Conservation (phyloP, 2,113 vertebrate genomes). For the Xenopus tropicalis region UCB_Xtro_10.0 CM004444.2:99428501-99429000, state of each 20-base stretch:
- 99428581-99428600: too few relatives aligned
- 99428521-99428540: too few relatives aligned
- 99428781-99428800: slow-evolving; percentile 55
- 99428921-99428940: slow-evolving; percentile 32
- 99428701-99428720: background rate
- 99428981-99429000: too few relatives aligned
- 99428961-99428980: too few relatives aligned
- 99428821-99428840: slow-evolving; percentile 67
- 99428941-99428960: background rate
- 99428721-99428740: slow-evolving; percentile 35
- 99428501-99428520: too few relatives aligned
- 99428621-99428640: too few relatives aligned
- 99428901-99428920: slow-evolving; percentile 55
- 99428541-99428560: too few relatives aligned
- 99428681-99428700: background rate
- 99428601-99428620: too few relatives aligned
- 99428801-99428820: slow-evolving; percentile 69
- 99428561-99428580: too few relatives aligned
- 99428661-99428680: background rate
- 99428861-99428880: slow-evolving; percentile 52
- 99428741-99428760: slow-evolving; percentile 46
- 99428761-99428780: slow-evolving; percentile 63
- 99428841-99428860: slow-evolving; percentile 66
- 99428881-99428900: slow-evolving; percentile 46
- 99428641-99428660: too few relatives aligned